Percentiles rank a stretch among this genome's conserved stretches.
Conservation (phyloP, 2,113 vertebrate genomes). For the Corythornis vintsioides region DNA sequence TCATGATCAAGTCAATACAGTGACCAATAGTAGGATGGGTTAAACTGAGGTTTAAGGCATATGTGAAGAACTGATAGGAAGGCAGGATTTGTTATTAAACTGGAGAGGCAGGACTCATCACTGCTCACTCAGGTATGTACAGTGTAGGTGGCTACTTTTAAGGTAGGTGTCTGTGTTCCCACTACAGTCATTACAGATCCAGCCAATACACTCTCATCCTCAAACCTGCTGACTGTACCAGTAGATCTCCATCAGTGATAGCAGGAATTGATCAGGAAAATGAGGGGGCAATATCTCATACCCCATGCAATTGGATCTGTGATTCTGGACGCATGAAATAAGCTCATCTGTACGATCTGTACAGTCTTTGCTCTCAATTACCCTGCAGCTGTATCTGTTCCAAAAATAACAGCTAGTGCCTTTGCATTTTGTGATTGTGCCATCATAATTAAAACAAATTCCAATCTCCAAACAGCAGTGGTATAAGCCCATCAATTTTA, state of each 20-base stretch:
- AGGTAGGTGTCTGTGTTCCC: background rate
- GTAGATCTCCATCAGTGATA: background rate
- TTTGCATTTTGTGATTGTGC: slow-evolving; percentile 50
- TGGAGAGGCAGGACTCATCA: background rate
- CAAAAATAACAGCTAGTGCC: slow-evolving; percentile 57
- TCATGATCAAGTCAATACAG: slow-evolving; percentile 13
- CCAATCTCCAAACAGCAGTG: background rate
- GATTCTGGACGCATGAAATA: background rate
- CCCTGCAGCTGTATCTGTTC: slow-evolving; percentile 25
- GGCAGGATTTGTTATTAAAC: background rate
- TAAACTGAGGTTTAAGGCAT: background rate
- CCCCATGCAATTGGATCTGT: background rate
- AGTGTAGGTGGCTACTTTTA: background rate
- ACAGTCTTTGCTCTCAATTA: background rate
- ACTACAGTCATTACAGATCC: background rate
- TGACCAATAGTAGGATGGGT: background rate
- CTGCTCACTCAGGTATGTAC: background rate
- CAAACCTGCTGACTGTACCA: background rate
- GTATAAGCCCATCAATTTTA: background rate
- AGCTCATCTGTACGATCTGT: slow-evolving; percentile 18
- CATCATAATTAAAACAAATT: slow-evolving; percentile 57
- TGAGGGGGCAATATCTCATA: background rate
- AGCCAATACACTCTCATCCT: background rate
- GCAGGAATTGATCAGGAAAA: background rate
- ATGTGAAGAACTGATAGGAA: background rate